Percentiles rank a stretch among this genome's conserved stretches.
phyloP scores from a whole-genome alignment of 92 coral and sea anemone species.

The Palythoa grandiflora region DNA sequence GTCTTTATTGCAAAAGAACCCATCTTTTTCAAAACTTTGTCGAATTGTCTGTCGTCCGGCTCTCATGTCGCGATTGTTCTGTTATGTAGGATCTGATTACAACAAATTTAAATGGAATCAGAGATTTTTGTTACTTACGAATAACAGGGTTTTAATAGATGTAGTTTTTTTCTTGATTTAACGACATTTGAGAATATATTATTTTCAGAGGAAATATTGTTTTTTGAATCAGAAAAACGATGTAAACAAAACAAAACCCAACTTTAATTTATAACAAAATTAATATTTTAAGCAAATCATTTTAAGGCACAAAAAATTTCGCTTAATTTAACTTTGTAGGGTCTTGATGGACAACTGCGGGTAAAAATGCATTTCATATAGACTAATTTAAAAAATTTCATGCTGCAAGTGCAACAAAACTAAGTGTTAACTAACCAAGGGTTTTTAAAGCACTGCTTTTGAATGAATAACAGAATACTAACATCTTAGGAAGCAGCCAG shows the following conservation, averaged over 20 bases:
- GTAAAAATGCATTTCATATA: background rate
- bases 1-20: background rate
- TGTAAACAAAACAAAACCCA: constrained; percentile 4
- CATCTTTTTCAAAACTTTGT: background rate
- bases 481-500: background rate
- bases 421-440: too few species aligned
- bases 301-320: background rate
- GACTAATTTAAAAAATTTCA: too few species aligned
- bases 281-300: background rate
- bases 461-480: background rate
- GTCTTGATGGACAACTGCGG: background rate
- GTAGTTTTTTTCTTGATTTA: background rate
- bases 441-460: too few species aligned
- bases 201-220: background rate
- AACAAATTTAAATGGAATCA: background rate
- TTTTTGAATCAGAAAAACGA: background rate
- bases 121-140: background rate
- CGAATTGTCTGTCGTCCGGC: background rate
- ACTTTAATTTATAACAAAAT: background rate
- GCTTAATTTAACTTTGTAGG: background rate
- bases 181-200: background rate
- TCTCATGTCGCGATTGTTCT: background rate
- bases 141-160: background rate
- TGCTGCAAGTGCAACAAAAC: too few species aligned
- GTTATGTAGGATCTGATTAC: background rate